phyloP scores from a whole-genome alignment of 1,140 invertebrate genomes.

The Bombus pyrosoma region DNA sequence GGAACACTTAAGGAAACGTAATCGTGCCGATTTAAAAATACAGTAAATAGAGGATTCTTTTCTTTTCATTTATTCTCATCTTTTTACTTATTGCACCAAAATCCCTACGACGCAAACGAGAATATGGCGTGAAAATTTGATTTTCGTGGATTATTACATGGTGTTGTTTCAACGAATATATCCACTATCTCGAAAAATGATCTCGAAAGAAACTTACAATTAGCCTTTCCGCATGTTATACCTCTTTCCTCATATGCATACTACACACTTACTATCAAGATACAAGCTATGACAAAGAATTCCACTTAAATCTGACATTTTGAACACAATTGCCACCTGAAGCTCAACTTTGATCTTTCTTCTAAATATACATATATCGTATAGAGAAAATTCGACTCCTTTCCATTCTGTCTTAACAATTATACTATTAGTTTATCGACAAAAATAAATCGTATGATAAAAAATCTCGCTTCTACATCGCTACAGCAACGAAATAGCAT shows the following conservation, averaged over 20 bases:
- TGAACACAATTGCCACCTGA: not conserved
- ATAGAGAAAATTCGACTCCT: not conserved
- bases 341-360: not conserved
- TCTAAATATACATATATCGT: not conserved
- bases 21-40: not conserved
- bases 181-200: not conserved
- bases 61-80: not conserved
- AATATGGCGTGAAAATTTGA: not conserved
- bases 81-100: not conserved
- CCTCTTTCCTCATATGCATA: not conserved
- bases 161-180: not conserved
- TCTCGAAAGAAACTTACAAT: not conserved
- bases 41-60: not conserved
- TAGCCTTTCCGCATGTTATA: not conserved
- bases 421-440: not conserved
- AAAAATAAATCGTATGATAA: not conserved
- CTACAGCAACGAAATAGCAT: not conserved
- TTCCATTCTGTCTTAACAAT: not conserved
- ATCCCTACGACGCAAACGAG: not conserved
- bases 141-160: not conserved
- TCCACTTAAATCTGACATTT: constrained; percentile 2
- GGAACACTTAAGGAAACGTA: not conserved
- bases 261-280: not conserved
- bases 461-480: not conserved
- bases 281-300: constrained; percentile 1